Base-by-base conservation (phyloP, 2,888 invertebrate genomes). In the Netelia fuscicornis region DNA sequence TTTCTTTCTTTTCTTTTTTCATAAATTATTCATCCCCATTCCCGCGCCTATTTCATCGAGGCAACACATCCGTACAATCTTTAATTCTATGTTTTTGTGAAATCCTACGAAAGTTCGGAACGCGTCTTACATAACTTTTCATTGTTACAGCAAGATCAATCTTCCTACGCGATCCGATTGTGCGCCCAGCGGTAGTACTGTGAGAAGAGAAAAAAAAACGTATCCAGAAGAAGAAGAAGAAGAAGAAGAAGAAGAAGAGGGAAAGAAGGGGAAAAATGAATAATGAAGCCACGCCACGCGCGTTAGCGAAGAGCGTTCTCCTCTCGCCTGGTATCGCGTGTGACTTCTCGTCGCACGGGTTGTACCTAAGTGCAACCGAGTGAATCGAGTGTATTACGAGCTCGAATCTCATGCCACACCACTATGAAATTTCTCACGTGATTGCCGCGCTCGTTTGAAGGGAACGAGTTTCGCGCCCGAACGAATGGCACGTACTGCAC, bases 141-240 rank as follows among this genome's bases (percentile, higher is more conserved):
- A 82, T 85, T 85, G 85, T 85, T 82, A 30, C 13, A 37, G 64
- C 64, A 65, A 80, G 82, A 85, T 85, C 54, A 85, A 85, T 85
- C 85, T 72, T 37, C 17, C 30, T 58, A 42, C 23, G 68, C 56
- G 44, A 77, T 71, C 64, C 71, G 77, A 77, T 77, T 71, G 82
- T 71, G 58, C 23, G 25, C 13, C 48, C 44, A 44, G 17, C 58
- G 58, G 58, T 58, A 42, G 60, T 30, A 67, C 71, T 74, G 78
- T 85, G 85, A 82, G 85, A 85, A 85, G 3, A 23, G 58, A 60
- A 60, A 11, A 11, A 11, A 81, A 81, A 81, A 77, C 30, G 5
- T 37, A 5, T 6, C 37, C 30, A 30, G 37, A 37, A 44, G 44
- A 67, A 20, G 48, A 70, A 67, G 25, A 78, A 54, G 25, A 78